These are phyloP conservation scores for Drosophila obscura DNA, from an alignment of 1,140 invertebrate species.

Conservation along the genomic window DNA sequence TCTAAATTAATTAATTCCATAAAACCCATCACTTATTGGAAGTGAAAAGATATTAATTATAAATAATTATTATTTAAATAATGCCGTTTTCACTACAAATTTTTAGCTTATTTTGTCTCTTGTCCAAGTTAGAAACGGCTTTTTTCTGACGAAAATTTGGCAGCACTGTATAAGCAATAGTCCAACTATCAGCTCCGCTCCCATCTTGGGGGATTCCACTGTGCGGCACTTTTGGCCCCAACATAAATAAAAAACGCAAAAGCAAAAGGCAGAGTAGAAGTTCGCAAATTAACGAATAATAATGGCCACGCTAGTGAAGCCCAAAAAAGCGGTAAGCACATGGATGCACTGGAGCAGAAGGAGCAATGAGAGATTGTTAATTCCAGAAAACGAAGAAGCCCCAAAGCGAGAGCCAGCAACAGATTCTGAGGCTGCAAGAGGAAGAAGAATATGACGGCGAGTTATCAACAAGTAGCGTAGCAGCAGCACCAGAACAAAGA, in stretches of 20 bases:
- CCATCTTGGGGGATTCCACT: too few relatives aligned
- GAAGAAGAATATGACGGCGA: slow-evolving; percentile 48
- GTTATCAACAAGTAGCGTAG: slow-evolving; percentile 69
- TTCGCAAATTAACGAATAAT: slow-evolving; percentile 4
- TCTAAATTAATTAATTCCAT: too few relatives aligned
- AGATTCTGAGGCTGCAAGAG: slow-evolving; percentile 27
- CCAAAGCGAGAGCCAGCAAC: slow-evolving; percentile 9
- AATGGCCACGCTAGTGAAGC: slow-evolving; percentile 78
- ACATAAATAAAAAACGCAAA: slow-evolving; percentile 31
- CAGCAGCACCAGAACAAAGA: slow-evolving; percentile 49
- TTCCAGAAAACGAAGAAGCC: slow-evolving; percentile 65
- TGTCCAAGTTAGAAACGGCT: too few relatives aligned
- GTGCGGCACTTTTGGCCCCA: too few relatives aligned
- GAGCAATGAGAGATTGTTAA: background rate
- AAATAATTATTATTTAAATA: too few relatives aligned
- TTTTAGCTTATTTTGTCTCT: too few relatives aligned
- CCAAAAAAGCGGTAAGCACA: slow-evolving; percentile 63
- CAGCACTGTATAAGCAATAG: too few relatives aligned
- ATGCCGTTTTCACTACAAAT: too few relatives aligned
- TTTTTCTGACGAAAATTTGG: too few relatives aligned
- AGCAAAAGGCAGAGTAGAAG: background rate
- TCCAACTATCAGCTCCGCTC: too few relatives aligned
- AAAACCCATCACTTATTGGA: too few relatives aligned
- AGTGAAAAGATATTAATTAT: too few relatives aligned
- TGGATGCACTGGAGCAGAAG: background rate